Evolutionary conservation across 2,113 vertebrate genomes (phyloP), one percentile per base, ranked within the genome.

Genomic region (Pogona vitticeps): DNA sequence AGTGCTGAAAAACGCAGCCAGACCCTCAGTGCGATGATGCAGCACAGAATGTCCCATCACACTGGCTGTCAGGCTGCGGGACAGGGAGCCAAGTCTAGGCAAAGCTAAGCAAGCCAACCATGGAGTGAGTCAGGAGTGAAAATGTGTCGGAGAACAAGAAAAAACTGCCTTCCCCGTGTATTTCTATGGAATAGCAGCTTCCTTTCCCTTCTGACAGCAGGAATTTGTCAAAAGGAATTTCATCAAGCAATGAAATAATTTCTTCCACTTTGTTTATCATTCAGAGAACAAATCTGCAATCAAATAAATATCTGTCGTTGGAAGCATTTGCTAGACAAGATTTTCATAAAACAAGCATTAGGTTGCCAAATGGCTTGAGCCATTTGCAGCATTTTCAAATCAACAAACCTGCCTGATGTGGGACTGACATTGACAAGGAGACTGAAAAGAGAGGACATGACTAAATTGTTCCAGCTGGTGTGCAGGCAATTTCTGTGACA

Each of bases 11-110:
- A 0, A 81, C 65, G 23, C 78, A 87, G 80, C 80, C 90, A 93
- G 88, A 56, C 71, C 83, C 89, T 78, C 76, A 0, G 0, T 38
- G 79, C 33, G 76, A 82, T 13, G 82, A 88, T 77, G 85, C 84
- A 82, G 92, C 86, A 92, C 87, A 92, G 82, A 87, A 31, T 77
- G 83, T 92, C 93, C 85, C 67, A 59, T 86, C 89, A 88, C 84
- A 86, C 81, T 85, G 88, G 61, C 79, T 88, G 89, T 93, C 82
- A 76, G 85, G 90, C 63, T 92, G 82, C 83, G 91, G 92, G 76
- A 78, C 40, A 88, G 87, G 80, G 93, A 92, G 85, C 91, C 87
- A 85, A 91, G 82, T 40, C 88, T 92, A 83, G 23, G 61, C 33
- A 75, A 78, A 85, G 33, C 65, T 83, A 81, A 72, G 91, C 52